Percentiles rank a stretch among this genome's conserved stretches.
Conservation (phyloP, 2,888 invertebrate genomes). For the Timema podura region DNA sequence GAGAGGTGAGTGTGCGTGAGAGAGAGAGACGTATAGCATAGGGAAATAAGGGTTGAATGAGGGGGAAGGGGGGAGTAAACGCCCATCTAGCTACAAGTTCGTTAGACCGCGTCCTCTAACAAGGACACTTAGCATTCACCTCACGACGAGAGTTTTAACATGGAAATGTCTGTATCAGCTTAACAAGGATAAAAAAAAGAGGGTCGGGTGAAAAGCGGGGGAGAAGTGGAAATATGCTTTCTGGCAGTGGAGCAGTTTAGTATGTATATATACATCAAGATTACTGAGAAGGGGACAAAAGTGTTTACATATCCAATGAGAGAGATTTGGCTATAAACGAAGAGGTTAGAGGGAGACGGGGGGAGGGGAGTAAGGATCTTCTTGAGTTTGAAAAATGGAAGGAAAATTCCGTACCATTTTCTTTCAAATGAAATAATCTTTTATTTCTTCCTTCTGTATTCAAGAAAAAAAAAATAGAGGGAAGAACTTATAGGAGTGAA, state of each 20-base stretch:
- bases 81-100: no score
- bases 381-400: conserved; percentile 11
- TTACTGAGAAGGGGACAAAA: not conserved
- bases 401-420: conserved; percentile 12
- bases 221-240: not conserved
- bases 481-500: no score
- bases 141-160: not conserved
- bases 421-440: conserved; percentile 14
- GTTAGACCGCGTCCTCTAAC: no score
- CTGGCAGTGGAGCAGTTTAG: not conserved
- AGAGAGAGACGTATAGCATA: no score
- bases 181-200: not conserved
- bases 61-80: no score
- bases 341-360: not conserved
- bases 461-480: no score
- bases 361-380: not conserved
- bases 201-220: no score
- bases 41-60: no score
- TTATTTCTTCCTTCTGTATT: not conserved
- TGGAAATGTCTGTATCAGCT: not conserved
- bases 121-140: no score
- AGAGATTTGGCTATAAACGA: no score
- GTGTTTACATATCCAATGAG: conserved; percentile 11
- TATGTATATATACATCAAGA: not conserved
- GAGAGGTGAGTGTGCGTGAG: no score